These are phyloP conservation scores for Drosophila sordidula DNA, from an alignment of 2,888 invertebrate genomes.

Conservation along the genomic window DNA sequence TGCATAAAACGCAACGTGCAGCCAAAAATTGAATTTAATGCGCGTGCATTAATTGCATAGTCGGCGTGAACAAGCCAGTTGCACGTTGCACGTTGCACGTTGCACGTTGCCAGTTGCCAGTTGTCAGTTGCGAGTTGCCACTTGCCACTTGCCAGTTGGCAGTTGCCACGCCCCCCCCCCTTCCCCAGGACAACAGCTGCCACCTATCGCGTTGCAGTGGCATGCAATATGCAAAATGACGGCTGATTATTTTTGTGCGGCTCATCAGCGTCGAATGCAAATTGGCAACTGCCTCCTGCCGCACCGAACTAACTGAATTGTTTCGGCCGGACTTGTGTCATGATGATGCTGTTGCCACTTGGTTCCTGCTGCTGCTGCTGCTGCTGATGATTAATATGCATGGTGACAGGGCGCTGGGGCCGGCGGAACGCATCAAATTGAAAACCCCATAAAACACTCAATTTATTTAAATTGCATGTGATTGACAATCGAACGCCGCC, in stretches of 20 bases:
- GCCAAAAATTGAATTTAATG: slow-evolving; percentile 69
- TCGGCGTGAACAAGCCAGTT: slow-evolving; percentile 2
- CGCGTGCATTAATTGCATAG: slow-evolving; percentile 60
- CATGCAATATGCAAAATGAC: slow-evolving; percentile 57
- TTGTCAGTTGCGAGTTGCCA: slow-evolving; percentile 5
- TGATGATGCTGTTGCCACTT: slow-evolving; percentile 3
- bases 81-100: not conserved
- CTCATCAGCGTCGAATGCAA: slow-evolving; percentile 55
- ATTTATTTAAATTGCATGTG: slow-evolving; percentile 81
- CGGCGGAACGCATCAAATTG: slow-evolving; percentile 65
- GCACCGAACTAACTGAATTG: slow-evolving; percentile 15
- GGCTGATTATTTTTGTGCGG: slow-evolving; percentile 59
- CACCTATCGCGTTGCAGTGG: slow-evolving; percentile 18
- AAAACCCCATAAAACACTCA: slow-evolving; percentile 81
- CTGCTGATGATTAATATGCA: slow-evolving; percentile 58
- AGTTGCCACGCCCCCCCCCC: not conserved
- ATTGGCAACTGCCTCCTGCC: slow-evolving; percentile 11
- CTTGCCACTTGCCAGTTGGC: not conserved
- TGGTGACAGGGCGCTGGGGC: slow-evolving; percentile 27
- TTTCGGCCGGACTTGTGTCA: not conserved
- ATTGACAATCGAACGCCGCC: slow-evolving; percentile 71
- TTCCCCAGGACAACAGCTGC: slow-evolving; percentile 20
- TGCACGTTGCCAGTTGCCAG: not conserved
- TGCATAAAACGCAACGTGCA: slow-evolving; percentile 30
- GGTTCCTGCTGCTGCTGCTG: not conserved